Evolutionary conservation across 2,797 vertebrate species (phyloP), one percentile per base, ranked within the genome.

Genomic region (Pteropus rufus): DNA sequence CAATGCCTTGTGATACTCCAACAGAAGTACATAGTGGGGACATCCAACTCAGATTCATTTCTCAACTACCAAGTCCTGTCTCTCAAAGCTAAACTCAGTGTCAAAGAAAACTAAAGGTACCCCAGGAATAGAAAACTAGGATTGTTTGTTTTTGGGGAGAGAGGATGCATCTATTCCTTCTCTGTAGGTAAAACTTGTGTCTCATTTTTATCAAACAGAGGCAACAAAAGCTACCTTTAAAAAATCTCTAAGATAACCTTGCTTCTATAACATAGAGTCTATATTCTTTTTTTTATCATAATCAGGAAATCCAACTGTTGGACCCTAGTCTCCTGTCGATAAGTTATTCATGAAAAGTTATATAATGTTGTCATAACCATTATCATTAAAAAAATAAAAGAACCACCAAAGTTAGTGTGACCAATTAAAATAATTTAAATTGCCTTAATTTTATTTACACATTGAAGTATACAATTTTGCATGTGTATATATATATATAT

Each of bases 401-500:
- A 62, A 92, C 80, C 8, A 12, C 24, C 18, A 41, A 77, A 85
- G 16, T 73, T 77, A 58, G 73, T 60, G 31, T 65, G 7, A 56
- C 34, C 65, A n/a, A 89, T 62, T 62, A 58, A 94, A 96, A 92
- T 93, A 67, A 87, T 46, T 81, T 23, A 10, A 69, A 73, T 26
- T 64, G 16, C 6, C 39, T 15, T 52, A 77, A 79, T 54, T 92
- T 87, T 52, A 82, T 83, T 86, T 79, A 84, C 7, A 56, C 41
- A 72, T 34, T 76, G 6, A 64, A 4, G 75, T 60, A 54, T 46
- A 73, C 10, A 79, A 82, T 19, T 62, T 65, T 69, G 62, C 67
- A 31, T 88, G 10, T 70, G 3, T 34, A 36, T 36, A 36, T 36
- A 36, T 36, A 36, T 36, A 36, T 52, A 36, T 36, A 36, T 36